These are phyloP conservation scores for Cololabis saira DNA, from an alignment of 2,113 vertebrate species.

Conservation along the genomic window DNA sequence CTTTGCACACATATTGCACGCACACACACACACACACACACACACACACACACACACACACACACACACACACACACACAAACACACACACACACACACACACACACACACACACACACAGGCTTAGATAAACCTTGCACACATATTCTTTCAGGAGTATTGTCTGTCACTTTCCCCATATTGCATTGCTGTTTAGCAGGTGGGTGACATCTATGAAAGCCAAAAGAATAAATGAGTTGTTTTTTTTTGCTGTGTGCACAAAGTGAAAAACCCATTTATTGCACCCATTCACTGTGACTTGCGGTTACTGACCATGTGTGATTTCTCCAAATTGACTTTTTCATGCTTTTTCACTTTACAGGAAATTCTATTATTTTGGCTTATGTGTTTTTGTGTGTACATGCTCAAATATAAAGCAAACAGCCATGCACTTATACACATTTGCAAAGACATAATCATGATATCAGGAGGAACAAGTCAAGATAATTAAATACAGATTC, in stretches of 20 bases:
- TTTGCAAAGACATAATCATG: constrained; percentile 1
- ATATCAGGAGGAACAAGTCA: not conserved
- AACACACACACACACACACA: too few relatives aligned
- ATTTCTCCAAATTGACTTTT: constrained; percentile 40
- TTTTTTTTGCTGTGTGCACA: constrained; percentile 12
- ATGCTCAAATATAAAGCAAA: not conserved
- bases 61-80: not conserved
- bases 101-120: not conserved
- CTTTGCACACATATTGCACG: too few relatives aligned
- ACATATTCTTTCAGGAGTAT: not conserved
- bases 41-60: not conserved
- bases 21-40: too few relatives aligned
- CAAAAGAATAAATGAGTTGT: constrained; percentile 35
- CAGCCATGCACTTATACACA: not conserved
- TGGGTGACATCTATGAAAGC: constrained; percentile 28
- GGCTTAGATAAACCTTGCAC: constrained; percentile 5
- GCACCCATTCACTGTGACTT: constrained; percentile 14
- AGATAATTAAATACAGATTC: not conserved
- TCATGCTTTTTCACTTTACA: constrained; percentile 1
- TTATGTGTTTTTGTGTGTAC: not conserved
- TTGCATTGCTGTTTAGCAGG: constrained; percentile 39
- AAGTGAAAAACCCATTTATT: constrained; percentile 35
- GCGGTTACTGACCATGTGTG: constrained; percentile 16
- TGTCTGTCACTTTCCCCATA: constrained; percentile 20
- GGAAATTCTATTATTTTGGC: not conserved